phyloP scores from a whole-genome alignment of 2,888 invertebrate genomes.

The Timema podura region DNA sequence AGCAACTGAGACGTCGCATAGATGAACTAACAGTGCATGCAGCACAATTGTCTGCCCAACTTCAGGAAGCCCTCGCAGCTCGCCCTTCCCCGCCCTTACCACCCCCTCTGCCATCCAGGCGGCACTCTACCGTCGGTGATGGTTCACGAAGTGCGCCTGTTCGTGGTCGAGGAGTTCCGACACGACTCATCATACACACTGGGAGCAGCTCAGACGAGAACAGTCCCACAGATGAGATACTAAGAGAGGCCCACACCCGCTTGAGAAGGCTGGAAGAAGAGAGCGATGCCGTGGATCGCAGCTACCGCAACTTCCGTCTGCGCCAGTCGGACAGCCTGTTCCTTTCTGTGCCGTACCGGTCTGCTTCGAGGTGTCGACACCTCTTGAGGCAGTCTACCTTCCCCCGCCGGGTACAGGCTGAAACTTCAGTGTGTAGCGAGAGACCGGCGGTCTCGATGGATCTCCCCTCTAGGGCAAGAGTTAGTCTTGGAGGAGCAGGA shows the following conservation, averaged over 20 bases:
- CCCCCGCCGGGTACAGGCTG: neutral
- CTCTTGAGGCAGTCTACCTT: neutral
- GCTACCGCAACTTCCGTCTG: slow-evolving; percentile 46
- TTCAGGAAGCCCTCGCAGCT: slow-evolving; percentile 23
- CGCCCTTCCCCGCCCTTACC: neutral
- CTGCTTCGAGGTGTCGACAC: neutral
- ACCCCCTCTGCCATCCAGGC: neutral
- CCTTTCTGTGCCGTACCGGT: neutral
- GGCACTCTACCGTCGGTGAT: neutral
- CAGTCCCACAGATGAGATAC: slow-evolving; percentile 47
- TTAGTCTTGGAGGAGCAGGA: no score
- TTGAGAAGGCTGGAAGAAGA: slow-evolving; percentile 56
- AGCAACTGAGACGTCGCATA: slow-evolving; percentile 27
- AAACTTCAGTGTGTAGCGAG: no score
- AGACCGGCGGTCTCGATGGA: no score
- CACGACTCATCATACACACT: no score
- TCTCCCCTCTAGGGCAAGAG: no score
- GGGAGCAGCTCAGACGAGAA: slow-evolving; percentile 24
- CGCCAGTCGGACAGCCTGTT: slow-evolving; percentile 19
- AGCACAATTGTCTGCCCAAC: slow-evolving; percentile 19
- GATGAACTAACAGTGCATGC: slow-evolving; percentile 27
- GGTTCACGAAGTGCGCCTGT: slow-evolving; percentile 5
- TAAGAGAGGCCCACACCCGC: slow-evolving; percentile 52
- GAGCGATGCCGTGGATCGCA: slow-evolving; percentile 54
- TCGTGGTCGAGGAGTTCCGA: no score